Conservation (phyloP, 2,888 invertebrate genomes). For the Mycalesis mineus region DNA sequence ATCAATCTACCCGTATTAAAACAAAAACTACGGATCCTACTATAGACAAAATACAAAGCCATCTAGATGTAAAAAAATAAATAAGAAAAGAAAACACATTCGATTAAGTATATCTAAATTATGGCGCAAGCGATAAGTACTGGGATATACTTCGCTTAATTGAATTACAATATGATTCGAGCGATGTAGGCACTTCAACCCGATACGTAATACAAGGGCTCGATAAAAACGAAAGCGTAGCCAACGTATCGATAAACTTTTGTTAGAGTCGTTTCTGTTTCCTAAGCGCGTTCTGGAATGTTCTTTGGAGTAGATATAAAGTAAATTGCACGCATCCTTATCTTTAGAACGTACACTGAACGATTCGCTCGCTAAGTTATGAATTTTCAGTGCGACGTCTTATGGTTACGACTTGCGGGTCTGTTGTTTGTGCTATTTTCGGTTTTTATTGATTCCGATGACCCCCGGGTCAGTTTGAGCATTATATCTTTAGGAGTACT, state of each 20-base stretch:
- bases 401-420: constrained; percentile 9
- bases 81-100: neutral
- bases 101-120: neutral
- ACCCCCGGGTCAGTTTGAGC: neutral
- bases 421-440: neutral
- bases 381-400: constrained; percentile 18
- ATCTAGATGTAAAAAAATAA: neutral
- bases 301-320: constrained; percentile 39
- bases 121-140: neutral
- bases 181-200: neutral
- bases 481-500: neutral
- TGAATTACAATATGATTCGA: neutral
- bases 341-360: constrained; percentile 33
- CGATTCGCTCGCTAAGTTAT: constrained; percentile 14
- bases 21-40: too few relatives aligned
- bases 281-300: constrained; percentile 33
- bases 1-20: too few relatives aligned
- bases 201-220: neutral
- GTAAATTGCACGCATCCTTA: constrained; percentile 59
- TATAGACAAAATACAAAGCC: too few relatives aligned
- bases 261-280: constrained; percentile 44
- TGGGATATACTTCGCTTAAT: neutral
- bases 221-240: constrained; percentile 25
- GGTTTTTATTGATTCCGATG: neutral
- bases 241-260: constrained; percentile 51